Evolutionary conservation across 2,888 invertebrate genomes (phyloP).

Genomic region (Thymelicus sylvestris): DNA sequence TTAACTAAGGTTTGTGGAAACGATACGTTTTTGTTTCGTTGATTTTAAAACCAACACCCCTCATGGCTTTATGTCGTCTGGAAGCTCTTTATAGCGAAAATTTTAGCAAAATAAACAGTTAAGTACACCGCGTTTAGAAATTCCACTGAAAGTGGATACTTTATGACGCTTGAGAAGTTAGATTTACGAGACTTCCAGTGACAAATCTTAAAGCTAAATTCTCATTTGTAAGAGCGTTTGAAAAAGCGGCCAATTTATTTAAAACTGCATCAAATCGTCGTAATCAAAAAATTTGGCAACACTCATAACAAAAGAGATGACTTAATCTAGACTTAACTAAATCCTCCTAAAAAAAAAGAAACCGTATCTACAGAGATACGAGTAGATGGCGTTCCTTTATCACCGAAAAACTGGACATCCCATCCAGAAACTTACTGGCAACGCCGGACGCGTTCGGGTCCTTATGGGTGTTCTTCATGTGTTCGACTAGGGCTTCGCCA

Average conservation of each 20-base stretch:
- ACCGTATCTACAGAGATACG: constrained; percentile 46
- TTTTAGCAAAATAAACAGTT: constrained; percentile 39
- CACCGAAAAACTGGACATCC: constrained; percentile 49
- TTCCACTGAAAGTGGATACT: constrained; percentile 19
- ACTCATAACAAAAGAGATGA: constrained; percentile 49
- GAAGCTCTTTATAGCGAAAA: constrained; percentile 69
- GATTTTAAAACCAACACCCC: constrained; percentile 83
- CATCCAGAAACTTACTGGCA: constrained; percentile 90
- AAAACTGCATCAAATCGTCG: not conserved
- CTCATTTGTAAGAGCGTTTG: constrained; percentile 60
- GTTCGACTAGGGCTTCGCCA: constrained; percentile 96
- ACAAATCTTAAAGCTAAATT: constrained; percentile 74
- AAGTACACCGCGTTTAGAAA: constrained; percentile 7
- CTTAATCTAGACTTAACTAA: constrained; percentile 40
- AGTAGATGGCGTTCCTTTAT: constrained; percentile 50
- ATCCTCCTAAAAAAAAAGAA: constrained; percentile 46
- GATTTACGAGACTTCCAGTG: constrained; percentile 70
- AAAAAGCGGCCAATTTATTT: constrained; percentile 40
- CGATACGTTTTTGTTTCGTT: constrained; percentile 82
- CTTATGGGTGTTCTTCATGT: constrained; percentile 98
- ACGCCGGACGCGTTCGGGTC: constrained; percentile 95
- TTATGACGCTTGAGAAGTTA: constrained; percentile 24
- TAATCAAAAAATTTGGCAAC: constrained; percentile 42
- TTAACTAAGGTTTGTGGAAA: constrained; percentile 78
- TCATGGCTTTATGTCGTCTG: constrained; percentile 81